These are phyloP conservation scores for Syrmaticus mikado DNA, from an alignment of 2,113 vertebrate species.

Conservation along the genomic window DNA sequence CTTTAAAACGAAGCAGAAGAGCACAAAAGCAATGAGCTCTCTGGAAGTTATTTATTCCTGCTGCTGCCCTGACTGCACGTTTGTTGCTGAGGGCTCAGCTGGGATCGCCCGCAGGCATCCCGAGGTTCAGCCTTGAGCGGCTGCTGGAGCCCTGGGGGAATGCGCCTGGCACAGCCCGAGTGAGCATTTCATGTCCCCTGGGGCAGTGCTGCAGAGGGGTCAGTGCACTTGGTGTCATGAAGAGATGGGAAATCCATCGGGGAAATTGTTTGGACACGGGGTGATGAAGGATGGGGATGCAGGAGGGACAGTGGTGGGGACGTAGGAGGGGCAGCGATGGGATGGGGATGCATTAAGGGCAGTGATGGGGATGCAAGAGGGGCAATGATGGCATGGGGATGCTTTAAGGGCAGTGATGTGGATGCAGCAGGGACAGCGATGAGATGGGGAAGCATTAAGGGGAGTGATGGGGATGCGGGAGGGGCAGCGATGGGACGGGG, in stretches of 20 bases:
- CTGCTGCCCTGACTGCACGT: accelerated
- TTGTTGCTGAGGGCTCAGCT: neutral
- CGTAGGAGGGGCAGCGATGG: too few relatives aligned
- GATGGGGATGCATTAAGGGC: too few relatives aligned
- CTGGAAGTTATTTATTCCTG: neutral
- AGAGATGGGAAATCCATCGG: neutral
- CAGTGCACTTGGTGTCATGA: neutral
- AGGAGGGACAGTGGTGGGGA: too few relatives aligned
- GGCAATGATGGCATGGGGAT: neutral
- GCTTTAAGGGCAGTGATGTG: neutral
- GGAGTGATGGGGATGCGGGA: too few relatives aligned
- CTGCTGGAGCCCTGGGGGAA: neutral
- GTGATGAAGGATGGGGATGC: neutral
- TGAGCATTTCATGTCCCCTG: neutral
- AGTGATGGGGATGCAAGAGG: too few relatives aligned
- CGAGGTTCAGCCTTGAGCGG: neutral
- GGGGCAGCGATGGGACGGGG: too few relatives aligned
- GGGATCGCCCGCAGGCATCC: neutral
- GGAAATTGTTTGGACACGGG: neutral
- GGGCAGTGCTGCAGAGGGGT: neutral
- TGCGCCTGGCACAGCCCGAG: neutral
- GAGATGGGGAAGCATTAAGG: too few relatives aligned
- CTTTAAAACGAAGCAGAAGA: neutral
- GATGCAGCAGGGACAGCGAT: neutral
- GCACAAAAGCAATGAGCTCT: neutral